phyloP scores from a whole-genome alignment of 2,113 vertebrate species.

The Strigops habroptila region DNA sequence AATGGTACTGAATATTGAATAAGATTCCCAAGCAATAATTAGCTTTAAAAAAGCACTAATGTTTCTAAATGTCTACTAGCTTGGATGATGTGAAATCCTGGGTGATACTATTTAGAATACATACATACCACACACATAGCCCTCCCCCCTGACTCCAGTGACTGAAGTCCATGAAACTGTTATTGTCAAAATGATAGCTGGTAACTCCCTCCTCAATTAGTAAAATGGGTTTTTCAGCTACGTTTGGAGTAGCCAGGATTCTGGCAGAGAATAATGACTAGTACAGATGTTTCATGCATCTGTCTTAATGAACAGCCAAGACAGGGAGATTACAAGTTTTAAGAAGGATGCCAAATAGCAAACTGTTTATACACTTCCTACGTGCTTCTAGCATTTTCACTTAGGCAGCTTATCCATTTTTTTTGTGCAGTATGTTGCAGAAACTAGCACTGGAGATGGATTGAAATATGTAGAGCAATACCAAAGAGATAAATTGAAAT shows the following conservation, averaged over 20 bases:
- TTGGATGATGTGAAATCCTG: not conserved
- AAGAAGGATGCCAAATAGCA: slow-evolving; percentile 1
- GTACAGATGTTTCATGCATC: slow-evolving; percentile 33
- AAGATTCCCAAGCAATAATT: not conserved
- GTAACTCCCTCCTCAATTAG: not conserved
- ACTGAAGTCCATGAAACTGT: not conserved
- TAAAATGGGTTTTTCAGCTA: not conserved
- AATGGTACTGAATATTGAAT: not conserved
- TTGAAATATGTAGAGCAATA: not conserved
- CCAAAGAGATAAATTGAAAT: not conserved
- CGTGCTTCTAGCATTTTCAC: not conserved
- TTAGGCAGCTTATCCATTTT: not conserved
- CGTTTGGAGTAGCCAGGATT: not conserved
- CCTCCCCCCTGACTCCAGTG: not conserved
- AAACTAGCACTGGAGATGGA: not conserved
- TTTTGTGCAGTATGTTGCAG: not conserved
- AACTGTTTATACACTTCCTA: not conserved
- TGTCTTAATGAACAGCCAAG: not conserved
- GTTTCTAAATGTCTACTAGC: not conserved
- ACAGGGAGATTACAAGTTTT: slow-evolving; percentile 4
- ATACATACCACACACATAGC: not conserved
- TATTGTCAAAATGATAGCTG: not conserved
- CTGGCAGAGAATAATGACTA: not conserved
- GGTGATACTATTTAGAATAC: not conserved
- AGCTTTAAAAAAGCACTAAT: not conserved